These are phyloP conservation scores for Zootoca vivipara DNA, from an alignment of 2,113 vertebrate species.

Conservation along the genomic window DNA sequence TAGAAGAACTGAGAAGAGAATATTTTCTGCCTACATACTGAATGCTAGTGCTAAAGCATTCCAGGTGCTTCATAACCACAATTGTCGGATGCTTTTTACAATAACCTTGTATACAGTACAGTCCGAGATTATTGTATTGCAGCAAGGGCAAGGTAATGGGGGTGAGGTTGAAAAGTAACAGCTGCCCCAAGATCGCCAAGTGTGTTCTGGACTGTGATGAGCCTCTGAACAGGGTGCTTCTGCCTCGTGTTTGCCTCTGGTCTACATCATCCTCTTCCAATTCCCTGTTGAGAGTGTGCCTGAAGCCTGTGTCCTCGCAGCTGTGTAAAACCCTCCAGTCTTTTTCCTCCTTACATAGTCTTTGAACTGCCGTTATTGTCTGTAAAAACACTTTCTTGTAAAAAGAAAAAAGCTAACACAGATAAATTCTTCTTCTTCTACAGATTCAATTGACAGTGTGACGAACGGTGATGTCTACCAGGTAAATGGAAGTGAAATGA, in stretches of 20 bases:
- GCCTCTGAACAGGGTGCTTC: neutral
- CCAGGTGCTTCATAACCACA: neutral
- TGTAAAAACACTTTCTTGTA: neutral
- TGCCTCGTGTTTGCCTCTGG: neutral
- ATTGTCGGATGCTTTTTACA: neutral
- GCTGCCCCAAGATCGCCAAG: neutral
- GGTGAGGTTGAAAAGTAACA: neutral
- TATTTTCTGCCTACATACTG: neutral
- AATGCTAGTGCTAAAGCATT: neutral
- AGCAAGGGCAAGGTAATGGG: neutral
- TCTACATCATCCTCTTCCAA: neutral
- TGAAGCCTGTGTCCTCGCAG: neutral
- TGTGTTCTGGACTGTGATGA: neutral
- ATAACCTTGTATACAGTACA: neutral
- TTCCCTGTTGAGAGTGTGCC: neutral
- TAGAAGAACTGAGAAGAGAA: neutral
- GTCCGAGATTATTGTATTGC: neutral
- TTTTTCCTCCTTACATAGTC: neutral
- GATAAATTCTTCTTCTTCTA: conserved; percentile 54
- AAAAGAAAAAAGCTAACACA: conserved; percentile 41
- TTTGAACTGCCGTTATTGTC: too few species aligned
- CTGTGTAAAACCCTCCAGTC: neutral
- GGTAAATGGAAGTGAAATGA: conserved; percentile 67
- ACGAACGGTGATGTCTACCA: conserved; percentile 86
- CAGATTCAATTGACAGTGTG: conserved; percentile 81